These are phyloP conservation scores for Cotesia congregata DNA, from an alignment of 2,888 invertebrate species.

Conservation along the genomic window DNA sequence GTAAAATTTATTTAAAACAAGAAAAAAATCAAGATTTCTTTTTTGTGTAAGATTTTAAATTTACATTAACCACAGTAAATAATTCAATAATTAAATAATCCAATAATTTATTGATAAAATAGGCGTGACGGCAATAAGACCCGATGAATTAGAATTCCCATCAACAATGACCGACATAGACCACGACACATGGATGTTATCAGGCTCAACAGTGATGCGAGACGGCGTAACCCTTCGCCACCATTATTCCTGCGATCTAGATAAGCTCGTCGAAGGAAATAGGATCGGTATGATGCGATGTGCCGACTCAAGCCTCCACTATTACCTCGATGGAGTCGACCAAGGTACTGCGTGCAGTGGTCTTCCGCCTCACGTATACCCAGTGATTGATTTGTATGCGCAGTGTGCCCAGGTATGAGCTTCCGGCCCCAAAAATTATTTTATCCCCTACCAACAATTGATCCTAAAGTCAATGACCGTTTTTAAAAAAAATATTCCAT, in stretches of 20 bases:
- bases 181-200: constrained; percentile 93
- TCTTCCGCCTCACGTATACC: constrained; percentile 86
- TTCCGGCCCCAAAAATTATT: constrained; percentile 25
- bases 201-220: constrained; percentile 92
- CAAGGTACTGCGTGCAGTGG: constrained; percentile 89
- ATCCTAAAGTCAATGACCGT: not conserved
- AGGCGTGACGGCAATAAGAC: constrained; percentile 72
- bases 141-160: constrained; percentile 89
- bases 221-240: constrained; percentile 88
- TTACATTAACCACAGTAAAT: no score
- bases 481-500: constrained; percentile 13
- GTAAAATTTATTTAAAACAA: no score
- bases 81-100: not conserved
- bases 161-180: constrained; percentile 93
- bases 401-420: constrained; percentile 91
- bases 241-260: constrained; percentile 89
- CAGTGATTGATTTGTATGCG: constrained; percentile 95
- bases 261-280: constrained; percentile 83
- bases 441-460: not conserved
- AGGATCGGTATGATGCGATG: constrained; percentile 91
- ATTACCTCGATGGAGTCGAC: constrained; percentile 88
- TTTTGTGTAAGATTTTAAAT: no score
- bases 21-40: no score
- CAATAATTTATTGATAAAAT: not conserved
- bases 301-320: constrained; percentile 86